Evolutionary conservation across 2,113 vertebrate genomes (phyloP), one percentile per base, ranked within the genome.

Genomic region (Python bivittatus): DNA sequence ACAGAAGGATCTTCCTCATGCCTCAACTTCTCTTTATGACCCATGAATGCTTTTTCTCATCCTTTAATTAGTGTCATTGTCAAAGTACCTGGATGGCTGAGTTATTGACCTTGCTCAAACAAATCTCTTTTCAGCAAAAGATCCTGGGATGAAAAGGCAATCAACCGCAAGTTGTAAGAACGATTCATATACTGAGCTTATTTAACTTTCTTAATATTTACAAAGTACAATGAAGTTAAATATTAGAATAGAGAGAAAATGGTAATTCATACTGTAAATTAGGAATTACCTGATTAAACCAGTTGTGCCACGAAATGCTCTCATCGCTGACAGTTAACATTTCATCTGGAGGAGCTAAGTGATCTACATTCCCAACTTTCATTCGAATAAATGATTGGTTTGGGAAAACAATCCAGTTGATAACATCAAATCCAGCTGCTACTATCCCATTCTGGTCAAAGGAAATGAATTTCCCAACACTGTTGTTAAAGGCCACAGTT

Each of bases 401-500:
- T n/a, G n/a, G n/a, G n/a, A n/a, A n/a, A n/a, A n/a, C n/a, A n/a
- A n/a, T n/a, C n/a, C n/a, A n/a, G n/a, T n/a, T n/a, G n/a, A n/a
- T n/a, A n/a, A n/a, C n/a, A 42, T 90, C 64, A 56, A 79, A 56
- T 56, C 89, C 89, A 17, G 7, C 52, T 7, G 23, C 53, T 79
- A 90, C 23, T 13, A 38, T 17, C 64, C 29, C 10, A 79, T 83
- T 90, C 10, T 79, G 48, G 22, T 90, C 89, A 79, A 90, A 90
- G 11, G n/a, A 79, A 90, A 90, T 11, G 12, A 38, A 13, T 11
- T 90, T 72, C 23, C 89, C 89, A 38, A 52, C 64, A 79, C 48
- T 79, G 15, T 79, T 79, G 52, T 90, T 90, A 79, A 90, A 90
- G 13, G 89, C 79, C n/a, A 90, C 64, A 25, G 23, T 52, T 56